Evolutionary conservation across 2,797 vertebrate genomes (phyloP), one percentile per base, ranked within the genome.

Genomic region (Syngnathus rostellatus): DNA sequence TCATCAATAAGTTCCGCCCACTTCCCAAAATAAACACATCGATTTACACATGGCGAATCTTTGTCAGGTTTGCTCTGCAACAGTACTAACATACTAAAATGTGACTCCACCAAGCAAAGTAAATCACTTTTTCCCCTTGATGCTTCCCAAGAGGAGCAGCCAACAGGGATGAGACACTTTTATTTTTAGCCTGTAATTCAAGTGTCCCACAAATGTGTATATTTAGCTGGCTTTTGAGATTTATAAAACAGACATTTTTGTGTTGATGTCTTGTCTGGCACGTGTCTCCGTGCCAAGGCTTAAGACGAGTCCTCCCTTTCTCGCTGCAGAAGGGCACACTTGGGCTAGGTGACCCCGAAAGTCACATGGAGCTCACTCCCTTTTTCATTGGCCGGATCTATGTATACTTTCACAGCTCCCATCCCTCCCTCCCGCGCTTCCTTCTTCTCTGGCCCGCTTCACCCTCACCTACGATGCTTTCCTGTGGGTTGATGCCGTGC

Each of bases 181-280:
- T 62, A 62, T 62, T 45, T 62, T 62, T 62, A 43, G 40, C 60
- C 60, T 45, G 60, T 25, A 62, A 45, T 45, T 62, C 40, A 43
- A 62, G 60, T 62, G 41, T 62, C 40, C 19, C 31, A 38, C 39
- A 31, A 51, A 48, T 45, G 60, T 62, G 40, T 62, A 45, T 62
- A 45, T 62, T 62, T 62, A 45, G 60, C 60, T 21, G 2, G n/a
- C 60, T 62, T 62, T n/a, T 50, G 37, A 51, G 46, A 17, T 63
- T 37, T 31, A 45, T 19, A 48, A 63, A 63, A 25, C 39, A 43
- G 60, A 14, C 60, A 14, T 43, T 21, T 62, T 62, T 62, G 40
- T 45, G 60, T 45, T 62, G 39, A 62, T 41, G 40, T 45, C 40
- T 45, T 45, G 60, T 62, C n/a, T 62, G 21, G 40, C 14, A 40